Percentiles rank a stretch among this genome's conserved stretches.
These are phyloP conservation scores for Penelope pileata DNA, from an alignment of 2,113 vertebrate genomes.

Conservation along the genomic window DNA sequence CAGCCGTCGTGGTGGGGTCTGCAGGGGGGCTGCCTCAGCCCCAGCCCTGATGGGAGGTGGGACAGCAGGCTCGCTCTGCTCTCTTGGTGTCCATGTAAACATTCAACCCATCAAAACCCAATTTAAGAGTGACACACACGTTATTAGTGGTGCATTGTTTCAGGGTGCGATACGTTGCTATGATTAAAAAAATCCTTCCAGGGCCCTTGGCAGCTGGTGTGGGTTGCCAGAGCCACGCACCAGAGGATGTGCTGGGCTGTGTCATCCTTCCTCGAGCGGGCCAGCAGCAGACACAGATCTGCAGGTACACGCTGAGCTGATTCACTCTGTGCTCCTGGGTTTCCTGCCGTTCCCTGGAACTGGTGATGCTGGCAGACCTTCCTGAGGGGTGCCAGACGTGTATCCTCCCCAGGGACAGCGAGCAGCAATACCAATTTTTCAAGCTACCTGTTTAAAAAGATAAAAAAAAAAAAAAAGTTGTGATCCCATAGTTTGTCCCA, in stretches of 20 bases:
- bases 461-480: not conserved
- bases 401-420: accelerated
- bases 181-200: not conserved
- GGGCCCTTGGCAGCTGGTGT: not conserved
- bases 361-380: not conserved
- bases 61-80: not conserved
- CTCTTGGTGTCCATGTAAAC: not conserved
- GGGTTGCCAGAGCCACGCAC: accelerated
- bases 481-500: not conserved
- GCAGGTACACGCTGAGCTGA: not conserved
- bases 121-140: accelerated
- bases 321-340: not conserved
- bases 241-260: not conserved
- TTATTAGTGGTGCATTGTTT: not conserved
- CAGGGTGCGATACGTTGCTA: not conserved
- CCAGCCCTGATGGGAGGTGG: accelerated
- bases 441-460: not conserved
- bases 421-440: not conserved
- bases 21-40: not conserved
- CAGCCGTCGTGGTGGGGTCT: not conserved
- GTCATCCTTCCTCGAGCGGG: not conserved
- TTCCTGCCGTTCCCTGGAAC: not conserved
- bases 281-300: not conserved
- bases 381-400: not conserved
- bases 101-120: not conserved